These are phyloP conservation scores for Zoanthus solanderi DNA, from an alignment of 92 coral and sea anemone species.

Conservation along the genomic window DNA sequence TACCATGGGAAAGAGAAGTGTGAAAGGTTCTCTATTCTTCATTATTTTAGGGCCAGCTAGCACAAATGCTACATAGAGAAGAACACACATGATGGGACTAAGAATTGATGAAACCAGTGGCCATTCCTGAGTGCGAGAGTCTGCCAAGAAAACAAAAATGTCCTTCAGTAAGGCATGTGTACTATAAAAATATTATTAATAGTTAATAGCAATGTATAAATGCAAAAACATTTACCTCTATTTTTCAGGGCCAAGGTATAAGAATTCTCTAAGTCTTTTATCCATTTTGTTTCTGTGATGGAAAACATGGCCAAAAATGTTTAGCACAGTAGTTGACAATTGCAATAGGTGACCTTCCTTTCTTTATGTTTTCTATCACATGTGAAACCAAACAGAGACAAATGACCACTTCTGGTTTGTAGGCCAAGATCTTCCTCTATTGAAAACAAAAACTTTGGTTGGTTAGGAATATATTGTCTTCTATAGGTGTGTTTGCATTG, in stretches of 20 bases:
- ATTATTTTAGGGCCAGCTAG: conserved; percentile 76
- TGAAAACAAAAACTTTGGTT: too few species aligned
- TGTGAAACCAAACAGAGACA: too few species aligned
- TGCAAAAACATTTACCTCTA: not conserved
- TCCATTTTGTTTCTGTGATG: not conserved
- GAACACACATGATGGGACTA: conserved; percentile 55
- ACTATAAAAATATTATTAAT: too few species aligned
- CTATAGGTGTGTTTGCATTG: too few species aligned
- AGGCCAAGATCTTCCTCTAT: too few species aligned
- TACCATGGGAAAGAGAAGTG: conserved; percentile 70
- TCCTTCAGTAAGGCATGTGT: too few species aligned
- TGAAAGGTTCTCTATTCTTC: conserved; percentile 73
- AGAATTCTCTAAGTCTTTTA: not conserved
- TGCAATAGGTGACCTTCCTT: too few species aligned
- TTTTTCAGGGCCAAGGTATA: not conserved
- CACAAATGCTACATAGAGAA: conserved; percentile 65
- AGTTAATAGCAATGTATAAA: too few species aligned
- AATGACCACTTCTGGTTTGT: too few species aligned
- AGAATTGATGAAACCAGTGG: conserved; percentile 73
- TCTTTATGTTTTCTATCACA: too few species aligned
- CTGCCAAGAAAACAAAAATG: conserved; percentile 39
- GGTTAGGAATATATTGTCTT: too few species aligned
- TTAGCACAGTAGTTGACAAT: too few species aligned
- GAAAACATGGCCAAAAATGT: not conserved
- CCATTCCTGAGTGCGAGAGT: conserved; percentile 84